Conservation (phyloP, 2,113 vertebrate genomes). For the Callaeas wilsoni region DNA sequence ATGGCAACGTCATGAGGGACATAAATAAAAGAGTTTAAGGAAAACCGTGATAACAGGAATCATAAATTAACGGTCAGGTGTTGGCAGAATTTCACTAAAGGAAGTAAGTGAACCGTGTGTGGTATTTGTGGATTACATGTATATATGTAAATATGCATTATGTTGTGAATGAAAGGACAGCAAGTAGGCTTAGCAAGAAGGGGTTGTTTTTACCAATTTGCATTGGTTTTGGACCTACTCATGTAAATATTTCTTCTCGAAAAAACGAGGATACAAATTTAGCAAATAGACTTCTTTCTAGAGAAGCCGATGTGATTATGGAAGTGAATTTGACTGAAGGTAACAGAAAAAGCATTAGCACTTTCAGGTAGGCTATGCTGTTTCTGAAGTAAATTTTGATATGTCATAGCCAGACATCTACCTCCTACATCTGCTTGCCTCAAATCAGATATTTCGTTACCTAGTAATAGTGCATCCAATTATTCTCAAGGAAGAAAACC, state of each 20-base stretch:
- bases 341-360: neutral
- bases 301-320: neutral
- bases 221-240: neutral
- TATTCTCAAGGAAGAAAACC: neutral
- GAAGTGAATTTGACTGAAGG: neutral
- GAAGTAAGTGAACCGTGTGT: neutral
- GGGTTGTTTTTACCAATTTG: neutral
- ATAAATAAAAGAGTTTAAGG: neutral
- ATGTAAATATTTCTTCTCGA: neutral
- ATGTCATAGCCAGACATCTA: slow-evolving; percentile 1
- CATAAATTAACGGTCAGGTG: neutral
- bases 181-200: neutral
- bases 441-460: slow-evolving; percentile 30
- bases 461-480: slow-evolving; percentile 5
- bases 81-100: neutral
- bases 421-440: slow-evolving; percentile 16
- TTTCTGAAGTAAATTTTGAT: neutral
- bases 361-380: neutral
- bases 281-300: neutral
- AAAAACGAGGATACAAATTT: neutral
- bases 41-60: neutral
- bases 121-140: neutral
- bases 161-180: neutral
- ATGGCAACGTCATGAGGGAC: neutral
- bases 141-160: neutral